Conservation (phyloP, 2,888 invertebrate genomes). For the Plagiodera versicolora region DNA sequence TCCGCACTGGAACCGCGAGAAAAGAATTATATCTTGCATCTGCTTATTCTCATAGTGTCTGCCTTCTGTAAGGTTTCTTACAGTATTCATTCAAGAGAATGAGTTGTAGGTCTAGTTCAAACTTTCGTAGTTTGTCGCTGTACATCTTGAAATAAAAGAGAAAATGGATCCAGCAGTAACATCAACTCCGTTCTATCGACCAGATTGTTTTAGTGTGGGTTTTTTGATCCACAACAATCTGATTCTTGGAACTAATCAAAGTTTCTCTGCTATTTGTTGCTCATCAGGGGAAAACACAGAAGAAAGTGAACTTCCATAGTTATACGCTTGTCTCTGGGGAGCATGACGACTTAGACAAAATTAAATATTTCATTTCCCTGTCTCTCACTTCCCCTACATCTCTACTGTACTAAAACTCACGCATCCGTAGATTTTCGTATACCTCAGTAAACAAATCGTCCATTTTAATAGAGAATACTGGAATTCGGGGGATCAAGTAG, state of each 20-base stretch:
- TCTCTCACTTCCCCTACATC: not conserved
- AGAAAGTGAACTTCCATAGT: not conserved
- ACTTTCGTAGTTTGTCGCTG: no score
- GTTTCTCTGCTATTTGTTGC: not conserved
- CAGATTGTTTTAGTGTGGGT: not conserved
- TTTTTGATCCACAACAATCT: not conserved
- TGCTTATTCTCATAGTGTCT: not conserved
- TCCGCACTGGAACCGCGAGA: not conserved
- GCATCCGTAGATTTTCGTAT: not conserved
- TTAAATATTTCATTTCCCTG: not conserved
- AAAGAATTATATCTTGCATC: not conserved
- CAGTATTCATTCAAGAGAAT: no score
- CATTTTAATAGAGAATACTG: not conserved
- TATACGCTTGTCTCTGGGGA: not conserved
- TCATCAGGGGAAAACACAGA: not conserved
- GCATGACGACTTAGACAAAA: not conserved
- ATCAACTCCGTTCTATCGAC: not conserved
- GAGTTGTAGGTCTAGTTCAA: no score
- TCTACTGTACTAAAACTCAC: not conserved
- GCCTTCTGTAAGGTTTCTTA: no score
- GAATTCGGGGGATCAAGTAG: not conserved
- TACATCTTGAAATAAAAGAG: no score
- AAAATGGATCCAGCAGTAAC: no score
- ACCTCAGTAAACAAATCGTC: not conserved
- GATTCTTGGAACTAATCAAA: not conserved